Evolutionary conservation across 2,113 vertebrate species (phyloP).

Genomic region (Eudorcas thomsonii): DNA sequence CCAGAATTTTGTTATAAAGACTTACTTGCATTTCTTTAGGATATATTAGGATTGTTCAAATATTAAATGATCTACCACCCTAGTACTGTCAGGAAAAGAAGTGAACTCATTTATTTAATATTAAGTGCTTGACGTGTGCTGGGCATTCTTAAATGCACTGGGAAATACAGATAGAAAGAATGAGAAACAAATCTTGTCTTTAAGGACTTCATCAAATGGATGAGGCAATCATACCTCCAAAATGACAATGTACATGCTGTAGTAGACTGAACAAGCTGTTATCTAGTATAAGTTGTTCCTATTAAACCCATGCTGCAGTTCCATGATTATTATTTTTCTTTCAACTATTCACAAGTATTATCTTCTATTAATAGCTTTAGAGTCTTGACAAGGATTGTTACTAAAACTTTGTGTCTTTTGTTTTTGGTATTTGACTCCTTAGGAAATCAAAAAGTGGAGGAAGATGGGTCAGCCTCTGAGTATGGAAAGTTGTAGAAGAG

Average conservation of each 20-base stretch:
- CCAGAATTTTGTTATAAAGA: neutral
- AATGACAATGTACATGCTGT: neutral
- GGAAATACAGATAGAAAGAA: neutral
- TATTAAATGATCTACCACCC: neutral
- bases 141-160: neutral
- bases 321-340: neutral
- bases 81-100: neutral
- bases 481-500: neutral
- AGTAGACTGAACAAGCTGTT: neutral
- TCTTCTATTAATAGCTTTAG: neutral
- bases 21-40: neutral
- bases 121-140: neutral
- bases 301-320: neutral
- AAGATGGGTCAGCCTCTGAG: neutral
- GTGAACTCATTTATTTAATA: neutral
- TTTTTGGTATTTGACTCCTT: neutral
- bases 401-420: neutral
- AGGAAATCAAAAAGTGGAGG: neutral
- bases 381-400: neutral
- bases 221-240: neutral
- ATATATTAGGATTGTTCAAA: neutral
- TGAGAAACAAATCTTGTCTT: neutral
- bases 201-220: neutral
- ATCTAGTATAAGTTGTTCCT: neutral
- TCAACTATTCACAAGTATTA: neutral